Evolutionary conservation across 2,888 invertebrate genomes (phyloP).

Genomic region (Ashinkailepas kermadecensis): DNA sequence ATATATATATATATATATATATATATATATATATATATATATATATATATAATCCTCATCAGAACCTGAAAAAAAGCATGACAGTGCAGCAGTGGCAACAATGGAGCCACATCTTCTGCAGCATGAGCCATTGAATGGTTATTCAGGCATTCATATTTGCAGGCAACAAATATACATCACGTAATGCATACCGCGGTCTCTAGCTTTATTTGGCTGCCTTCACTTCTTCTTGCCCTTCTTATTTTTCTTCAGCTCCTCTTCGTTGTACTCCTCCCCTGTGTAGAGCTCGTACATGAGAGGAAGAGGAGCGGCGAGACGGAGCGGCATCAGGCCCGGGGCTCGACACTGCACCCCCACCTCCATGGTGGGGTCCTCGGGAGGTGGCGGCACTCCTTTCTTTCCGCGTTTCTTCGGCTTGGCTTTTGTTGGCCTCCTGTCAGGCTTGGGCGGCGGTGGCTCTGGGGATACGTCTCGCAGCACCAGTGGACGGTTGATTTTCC

Average conservation of each 20-base stretch:
- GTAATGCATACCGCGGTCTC: no score
- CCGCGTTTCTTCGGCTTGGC: neutral
- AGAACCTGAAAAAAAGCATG: no score
- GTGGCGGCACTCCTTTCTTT: neutral
- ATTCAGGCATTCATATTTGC: no score
- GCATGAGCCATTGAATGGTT: no score
- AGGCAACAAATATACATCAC: no score
- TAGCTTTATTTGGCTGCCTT: no score
- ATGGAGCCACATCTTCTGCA: no score
- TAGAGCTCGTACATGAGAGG: neutral
- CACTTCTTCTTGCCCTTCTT: neutral
- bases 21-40: no score
- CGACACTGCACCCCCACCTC: neutral
- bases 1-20: no score
- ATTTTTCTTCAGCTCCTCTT: neutral
- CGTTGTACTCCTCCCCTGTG: slow-evolving; percentile 7
- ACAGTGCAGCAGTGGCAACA: no score
- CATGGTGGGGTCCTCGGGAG: neutral
- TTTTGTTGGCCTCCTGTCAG: neutral
- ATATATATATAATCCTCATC: no score
- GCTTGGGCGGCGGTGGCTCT: neutral
- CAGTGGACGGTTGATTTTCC: slow-evolving; percentile 7
- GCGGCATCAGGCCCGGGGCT: neutral
- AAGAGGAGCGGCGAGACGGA: neutral
- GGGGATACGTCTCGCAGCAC: neutral